Evolutionary conservation across 2,888 invertebrate species (phyloP).

Genomic region (Microctonus hyperodae): DNA sequence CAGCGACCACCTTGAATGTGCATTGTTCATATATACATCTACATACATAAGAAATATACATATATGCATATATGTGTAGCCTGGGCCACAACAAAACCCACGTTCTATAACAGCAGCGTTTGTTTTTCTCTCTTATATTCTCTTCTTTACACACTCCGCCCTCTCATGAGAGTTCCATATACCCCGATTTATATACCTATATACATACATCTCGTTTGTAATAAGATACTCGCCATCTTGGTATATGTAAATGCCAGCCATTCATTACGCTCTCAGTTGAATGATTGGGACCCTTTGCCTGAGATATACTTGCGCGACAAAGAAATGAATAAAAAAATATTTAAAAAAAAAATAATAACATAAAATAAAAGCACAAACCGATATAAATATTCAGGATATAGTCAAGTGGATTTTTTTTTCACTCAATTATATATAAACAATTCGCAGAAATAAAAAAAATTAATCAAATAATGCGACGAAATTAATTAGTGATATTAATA

Average conservation of each 20-base stretch:
- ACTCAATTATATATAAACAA: too few relatives aligned
- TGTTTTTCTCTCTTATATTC: slow-evolving; percentile 22
- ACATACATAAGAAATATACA: slow-evolving; percentile 12
- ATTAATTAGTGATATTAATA: too few relatives aligned
- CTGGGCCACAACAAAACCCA: slow-evolving; percentile 25
- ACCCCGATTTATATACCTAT: slow-evolving; percentile 21
- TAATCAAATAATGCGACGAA: too few relatives aligned
- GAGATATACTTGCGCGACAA: slow-evolving; percentile 56
- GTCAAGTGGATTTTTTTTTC: too few relatives aligned
- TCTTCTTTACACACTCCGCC: neutral
- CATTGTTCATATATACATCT: slow-evolving; percentile 56
- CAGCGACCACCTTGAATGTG: slow-evolving; percentile 59
- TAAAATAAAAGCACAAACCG: too few relatives aligned
- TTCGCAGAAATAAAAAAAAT: too few relatives aligned
- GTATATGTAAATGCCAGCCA: slow-evolving; percentile 62
- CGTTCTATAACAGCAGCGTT: slow-evolving; percentile 10
- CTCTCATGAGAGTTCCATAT: slow-evolving; percentile 44
- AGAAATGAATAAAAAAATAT: slow-evolving; percentile 18
- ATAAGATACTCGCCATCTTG: slow-evolving; percentile 64
- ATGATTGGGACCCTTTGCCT: slow-evolving; percentile 59
- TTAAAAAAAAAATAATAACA: too few relatives aligned
- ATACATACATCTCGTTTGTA: slow-evolving; percentile 57
- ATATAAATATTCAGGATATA: too few relatives aligned
- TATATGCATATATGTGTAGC: slow-evolving; percentile 20
- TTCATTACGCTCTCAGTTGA: slow-evolving; percentile 61